A percentile compares a stretch with the other conserved stretches of the same genome.
Conservation (phyloP, 2,113 vertebrate genomes). For the Motacilla tschutschensis region DNA sequence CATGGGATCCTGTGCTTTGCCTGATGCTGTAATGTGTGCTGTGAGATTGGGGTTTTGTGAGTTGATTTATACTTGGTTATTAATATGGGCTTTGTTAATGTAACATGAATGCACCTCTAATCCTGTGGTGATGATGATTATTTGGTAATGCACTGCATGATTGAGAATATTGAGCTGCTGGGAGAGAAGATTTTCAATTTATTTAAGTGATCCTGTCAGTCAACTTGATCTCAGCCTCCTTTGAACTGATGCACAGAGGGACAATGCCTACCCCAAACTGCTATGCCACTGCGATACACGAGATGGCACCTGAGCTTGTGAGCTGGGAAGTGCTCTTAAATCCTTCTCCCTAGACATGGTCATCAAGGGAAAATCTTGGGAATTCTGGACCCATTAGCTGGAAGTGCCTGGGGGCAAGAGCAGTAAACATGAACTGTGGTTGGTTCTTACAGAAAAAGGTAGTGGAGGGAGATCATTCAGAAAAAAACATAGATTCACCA, state of each 20-base stretch:
- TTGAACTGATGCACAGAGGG: too few species aligned
- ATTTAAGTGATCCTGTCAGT: neutral
- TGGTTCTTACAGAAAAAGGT: neutral
- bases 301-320: neutral
- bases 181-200: constrained; percentile 3
- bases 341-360: neutral
- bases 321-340: neutral
- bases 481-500: neutral
- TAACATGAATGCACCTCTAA: neutral
- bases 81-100: neutral
- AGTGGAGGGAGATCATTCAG: neutral
- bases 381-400: neutral
- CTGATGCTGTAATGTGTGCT: neutral
- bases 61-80: constrained; percentile 27
- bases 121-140: neutral
- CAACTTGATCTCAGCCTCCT: neutral
- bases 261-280: rapidly evolving
- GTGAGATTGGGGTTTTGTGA: neutral
- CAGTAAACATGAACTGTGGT: neutral
- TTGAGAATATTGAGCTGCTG: neutral
- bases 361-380: neutral
- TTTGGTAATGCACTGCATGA: neutral
- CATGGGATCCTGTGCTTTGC: neutral
- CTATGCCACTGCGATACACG: rapidly evolving
- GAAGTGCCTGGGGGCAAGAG: neutral